These are phyloP conservation scores for Bungarus multicinctus DNA, from an alignment of 2,113 vertebrate species.

Conservation along the genomic window DNA sequence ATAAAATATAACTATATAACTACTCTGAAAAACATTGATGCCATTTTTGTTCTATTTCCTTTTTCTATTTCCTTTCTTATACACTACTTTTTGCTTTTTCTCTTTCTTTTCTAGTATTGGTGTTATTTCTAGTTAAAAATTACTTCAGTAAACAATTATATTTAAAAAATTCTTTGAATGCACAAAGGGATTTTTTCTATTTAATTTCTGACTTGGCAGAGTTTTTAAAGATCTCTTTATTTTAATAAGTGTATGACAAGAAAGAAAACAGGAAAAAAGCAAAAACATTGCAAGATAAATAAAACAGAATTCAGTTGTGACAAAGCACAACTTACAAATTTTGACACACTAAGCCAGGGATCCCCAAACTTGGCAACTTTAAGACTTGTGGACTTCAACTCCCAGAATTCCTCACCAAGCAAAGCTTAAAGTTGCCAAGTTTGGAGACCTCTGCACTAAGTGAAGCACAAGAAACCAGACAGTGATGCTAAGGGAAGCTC, in stretches of 20 bases:
- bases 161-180: background rate
- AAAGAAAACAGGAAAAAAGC: background rate
- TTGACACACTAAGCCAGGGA: background rate
- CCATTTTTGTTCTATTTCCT: background rate
- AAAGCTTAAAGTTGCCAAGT: too few relatives aligned
- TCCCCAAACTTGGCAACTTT: too few relatives aligned
- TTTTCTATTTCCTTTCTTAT: background rate
- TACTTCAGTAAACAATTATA: background rate
- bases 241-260: background rate
- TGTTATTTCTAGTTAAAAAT: background rate
- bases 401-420: too few relatives aligned
- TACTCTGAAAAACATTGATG: background rate
- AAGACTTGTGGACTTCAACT: too few relatives aligned
- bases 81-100: background rate
- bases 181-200: background rate
- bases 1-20: background rate
- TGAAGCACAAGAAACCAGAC: background rate
- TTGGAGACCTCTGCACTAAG: too few relatives aligned
- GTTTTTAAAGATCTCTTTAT: background rate
- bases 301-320: background rate
- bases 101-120: background rate
- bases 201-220: background rate
- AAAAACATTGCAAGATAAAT: background rate
- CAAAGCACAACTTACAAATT: background rate
- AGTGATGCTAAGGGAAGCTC: background rate